Percentiles rank a stretch among this genome's conserved stretches.
Evolutionary conservation across 2,797 vertebrate species (phyloP).

Genomic region (Sebastes melanostomus): DNA sequence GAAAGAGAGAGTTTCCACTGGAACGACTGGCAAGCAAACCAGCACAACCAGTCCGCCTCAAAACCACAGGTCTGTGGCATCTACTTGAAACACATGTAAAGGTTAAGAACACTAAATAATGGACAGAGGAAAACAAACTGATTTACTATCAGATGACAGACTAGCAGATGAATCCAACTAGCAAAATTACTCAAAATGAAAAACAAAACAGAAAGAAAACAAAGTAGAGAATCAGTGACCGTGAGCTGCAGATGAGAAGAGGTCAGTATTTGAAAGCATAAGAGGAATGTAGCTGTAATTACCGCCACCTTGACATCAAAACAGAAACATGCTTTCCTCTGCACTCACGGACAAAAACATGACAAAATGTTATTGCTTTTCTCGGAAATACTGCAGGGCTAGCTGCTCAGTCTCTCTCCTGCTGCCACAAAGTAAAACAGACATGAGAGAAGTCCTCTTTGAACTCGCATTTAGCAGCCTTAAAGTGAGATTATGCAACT

Average conservation of each 20-base stretch:
- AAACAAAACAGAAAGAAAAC: conserved; percentile 1
- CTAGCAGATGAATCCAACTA: neutral
- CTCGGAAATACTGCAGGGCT: conserved; percentile 2
- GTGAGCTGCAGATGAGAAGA: conserved; percentile 23
- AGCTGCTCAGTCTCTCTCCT: conserved; percentile 3
- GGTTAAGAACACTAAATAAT: neutral
- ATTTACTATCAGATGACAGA: neutral
- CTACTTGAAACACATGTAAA: conserved; percentile 15
- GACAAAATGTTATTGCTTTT: conserved; percentile 1
- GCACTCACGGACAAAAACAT: neutral
- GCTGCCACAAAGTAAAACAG: neutral
- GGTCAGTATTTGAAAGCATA: neutral
- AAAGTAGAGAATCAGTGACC: neutral
- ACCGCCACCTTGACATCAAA: conserved; percentile 6
- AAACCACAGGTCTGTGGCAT: conserved; percentile 41
- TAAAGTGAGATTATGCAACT: neutral
- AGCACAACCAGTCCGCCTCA: conserved; percentile 21
- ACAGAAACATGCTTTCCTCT: neutral
- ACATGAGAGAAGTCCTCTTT: neutral
- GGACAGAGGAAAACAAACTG: neutral
- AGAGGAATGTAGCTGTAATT: neutral
- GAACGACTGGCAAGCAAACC: conserved; percentile 46
- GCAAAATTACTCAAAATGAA: neutral
- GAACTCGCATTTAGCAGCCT: neutral
- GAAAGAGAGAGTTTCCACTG: conserved; percentile 46